A percentile compares a stretch with the other conserved stretches of the same genome.
Conservation (phyloP, 2,113 vertebrate species). For the Eidolon helvum region DNA sequence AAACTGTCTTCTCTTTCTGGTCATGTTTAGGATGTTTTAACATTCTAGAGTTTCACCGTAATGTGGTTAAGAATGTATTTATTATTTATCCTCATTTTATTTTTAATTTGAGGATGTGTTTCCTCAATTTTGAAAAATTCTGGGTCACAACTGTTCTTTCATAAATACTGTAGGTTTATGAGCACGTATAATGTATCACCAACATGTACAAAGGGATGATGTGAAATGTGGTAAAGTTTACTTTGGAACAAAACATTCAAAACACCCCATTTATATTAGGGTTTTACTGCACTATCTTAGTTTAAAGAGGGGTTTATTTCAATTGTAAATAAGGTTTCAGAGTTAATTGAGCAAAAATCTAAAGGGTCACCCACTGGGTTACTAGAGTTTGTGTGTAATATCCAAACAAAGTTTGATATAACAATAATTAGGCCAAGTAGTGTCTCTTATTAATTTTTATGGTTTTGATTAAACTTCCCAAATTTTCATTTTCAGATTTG, state of each 20-base stretch:
- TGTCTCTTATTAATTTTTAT: neutral
- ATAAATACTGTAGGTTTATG: neutral
- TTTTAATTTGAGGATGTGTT: neutral
- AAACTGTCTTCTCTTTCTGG: neutral
- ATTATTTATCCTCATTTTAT: neutral
- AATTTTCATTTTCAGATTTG: neutral
- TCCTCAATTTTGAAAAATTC: neutral
- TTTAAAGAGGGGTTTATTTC: neutral
- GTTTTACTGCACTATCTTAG: neutral
- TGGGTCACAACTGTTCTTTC: neutral
- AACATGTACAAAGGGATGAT: neutral
- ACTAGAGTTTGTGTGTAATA: neutral
- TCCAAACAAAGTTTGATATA: constrained; percentile 20
- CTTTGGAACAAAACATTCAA: neutral
- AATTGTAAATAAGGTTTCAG: neutral
- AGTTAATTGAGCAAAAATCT: neutral
- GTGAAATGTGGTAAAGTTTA: neutral
- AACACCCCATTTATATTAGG: neutral
- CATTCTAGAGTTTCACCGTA: neutral
- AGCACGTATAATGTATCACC: neutral
- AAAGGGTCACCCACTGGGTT: neutral
- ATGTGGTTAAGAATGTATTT: neutral
- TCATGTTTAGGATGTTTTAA: neutral
- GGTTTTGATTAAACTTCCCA: neutral
- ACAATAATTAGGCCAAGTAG: neutral